Evolutionary conservation across 2,113 vertebrate species (phyloP).

Genomic region (Budorcas taxicolor): DNA sequence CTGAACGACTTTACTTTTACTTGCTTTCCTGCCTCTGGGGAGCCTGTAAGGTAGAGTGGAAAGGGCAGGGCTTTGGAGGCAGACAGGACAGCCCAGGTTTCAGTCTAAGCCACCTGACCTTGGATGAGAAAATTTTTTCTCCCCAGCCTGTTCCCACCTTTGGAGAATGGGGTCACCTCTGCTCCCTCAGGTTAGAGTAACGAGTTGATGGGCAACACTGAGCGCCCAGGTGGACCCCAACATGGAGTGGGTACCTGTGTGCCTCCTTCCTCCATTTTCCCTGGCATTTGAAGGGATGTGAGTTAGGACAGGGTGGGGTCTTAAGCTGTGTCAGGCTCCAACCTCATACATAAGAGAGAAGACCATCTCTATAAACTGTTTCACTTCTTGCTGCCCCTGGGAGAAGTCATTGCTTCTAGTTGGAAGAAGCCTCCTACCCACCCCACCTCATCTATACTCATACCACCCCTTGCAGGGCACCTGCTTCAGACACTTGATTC

Average conservation of each 20-base stretch:
- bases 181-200: neutral
- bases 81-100: neutral
- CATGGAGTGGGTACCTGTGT: neutral
- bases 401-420: neutral
- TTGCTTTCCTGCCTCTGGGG: neutral
- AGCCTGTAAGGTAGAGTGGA: neutral
- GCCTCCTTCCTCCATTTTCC: neutral
- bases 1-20: neutral
- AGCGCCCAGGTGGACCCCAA: neutral
- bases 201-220: neutral
- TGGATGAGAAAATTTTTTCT: neutral
- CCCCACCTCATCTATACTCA: too few species aligned
- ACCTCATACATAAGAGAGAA: neutral
- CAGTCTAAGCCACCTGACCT: neutral
- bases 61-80: neutral
- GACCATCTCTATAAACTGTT: neutral
- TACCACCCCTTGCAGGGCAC: neutral
- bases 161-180: neutral
- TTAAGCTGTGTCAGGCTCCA: neutral
- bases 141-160: neutral
- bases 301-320: neutral
- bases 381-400: neutral
- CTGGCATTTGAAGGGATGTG: neutral
- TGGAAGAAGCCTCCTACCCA: neutral
- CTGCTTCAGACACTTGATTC: neutral